phyloP scores from a whole-genome alignment of 2,113 vertebrate genomes.

The Nansenia antarctica region DNA sequence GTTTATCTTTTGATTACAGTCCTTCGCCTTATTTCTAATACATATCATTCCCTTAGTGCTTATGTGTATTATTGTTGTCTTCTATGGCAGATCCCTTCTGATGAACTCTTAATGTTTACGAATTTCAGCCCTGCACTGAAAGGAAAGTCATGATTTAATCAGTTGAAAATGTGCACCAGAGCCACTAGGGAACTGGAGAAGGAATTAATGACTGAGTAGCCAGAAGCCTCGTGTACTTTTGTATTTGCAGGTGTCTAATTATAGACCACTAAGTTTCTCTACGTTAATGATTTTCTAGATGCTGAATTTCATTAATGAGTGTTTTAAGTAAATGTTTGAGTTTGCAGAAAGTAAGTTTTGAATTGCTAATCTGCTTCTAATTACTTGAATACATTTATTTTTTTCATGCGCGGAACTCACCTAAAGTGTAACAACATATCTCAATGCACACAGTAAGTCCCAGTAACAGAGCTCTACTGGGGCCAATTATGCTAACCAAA shows the following conservation, averaged over 20 bases:
- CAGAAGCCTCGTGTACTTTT: slow-evolving; percentile 21
- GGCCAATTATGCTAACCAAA: slow-evolving; percentile 10
- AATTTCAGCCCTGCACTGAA: not conserved
- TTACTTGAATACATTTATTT: slow-evolving; percentile 11
- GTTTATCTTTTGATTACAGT: slow-evolving; percentile 31
- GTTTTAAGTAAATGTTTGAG: slow-evolving; percentile 35
- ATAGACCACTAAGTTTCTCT: slow-evolving; percentile 19
- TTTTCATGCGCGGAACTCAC: slow-evolving; percentile 8
- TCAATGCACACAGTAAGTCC: not conserved
- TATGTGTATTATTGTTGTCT: slow-evolving; percentile 8
- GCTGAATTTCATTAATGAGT: slow-evolving; percentile 31
- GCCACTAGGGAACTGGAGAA: slow-evolving; percentile 18
- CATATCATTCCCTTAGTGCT: not conserved
- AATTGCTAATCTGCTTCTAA: slow-evolving; percentile 16
- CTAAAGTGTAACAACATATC: slow-evolving; percentile 6
- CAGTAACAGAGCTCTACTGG: not conserved
- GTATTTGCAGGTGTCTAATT: slow-evolving; percentile 52
- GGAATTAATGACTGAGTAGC: slow-evolving; percentile 33
- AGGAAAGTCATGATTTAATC: slow-evolving; percentile 44
- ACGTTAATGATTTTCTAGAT: slow-evolving; percentile 33
- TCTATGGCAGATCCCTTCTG: not conserved
- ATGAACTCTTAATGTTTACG: slow-evolving; percentile 19
- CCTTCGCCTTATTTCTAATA: not conserved
- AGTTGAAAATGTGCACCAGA: slow-evolving; percentile 14
- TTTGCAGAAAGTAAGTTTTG: slow-evolving; percentile 35